A percentile compares a stretch with the other conserved stretches of the same genome.
Evolutionary conservation across 1,140 invertebrate genomes (phyloP).

Genomic region (Diprion similis): DNA sequence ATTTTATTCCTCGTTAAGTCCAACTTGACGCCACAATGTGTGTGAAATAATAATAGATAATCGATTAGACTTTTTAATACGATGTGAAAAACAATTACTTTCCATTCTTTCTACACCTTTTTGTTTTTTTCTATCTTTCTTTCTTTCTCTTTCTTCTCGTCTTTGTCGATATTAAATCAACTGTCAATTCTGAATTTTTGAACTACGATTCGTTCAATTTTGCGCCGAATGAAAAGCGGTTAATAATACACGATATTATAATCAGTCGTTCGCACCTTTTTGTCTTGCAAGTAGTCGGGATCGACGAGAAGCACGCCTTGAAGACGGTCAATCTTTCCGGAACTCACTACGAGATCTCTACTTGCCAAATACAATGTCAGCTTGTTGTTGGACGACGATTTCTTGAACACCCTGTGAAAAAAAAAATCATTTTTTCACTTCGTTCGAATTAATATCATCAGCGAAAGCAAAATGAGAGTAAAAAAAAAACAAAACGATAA

Average conservation of each 20-base stretch:
- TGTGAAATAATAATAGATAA: too few species aligned
- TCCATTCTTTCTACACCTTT: neutral
- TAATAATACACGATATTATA: too few species aligned
- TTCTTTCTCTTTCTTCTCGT: neutral
- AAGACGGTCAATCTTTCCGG: conserved; percentile 75
- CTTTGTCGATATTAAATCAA: neutral
- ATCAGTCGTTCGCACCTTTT: conserved; percentile 64
- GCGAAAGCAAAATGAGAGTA: neutral
- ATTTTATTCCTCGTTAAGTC: too few species aligned
- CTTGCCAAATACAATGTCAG: conserved; percentile 81
- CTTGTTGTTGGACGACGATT: conserved; percentile 83
- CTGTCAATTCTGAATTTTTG: too few species aligned
- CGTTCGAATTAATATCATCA: neutral
- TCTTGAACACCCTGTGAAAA: conserved; percentile 69
- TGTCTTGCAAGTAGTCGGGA: conserved; percentile 74
- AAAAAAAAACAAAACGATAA: neutral
- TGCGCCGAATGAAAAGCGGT: neutral
- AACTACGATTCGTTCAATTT: neutral
- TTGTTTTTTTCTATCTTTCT: neutral
- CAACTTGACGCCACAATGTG: too few species aligned
- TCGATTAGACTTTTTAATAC: too few species aligned
- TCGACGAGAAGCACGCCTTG: conserved; percentile 83
- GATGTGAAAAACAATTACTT: neutral
- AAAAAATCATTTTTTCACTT: neutral
- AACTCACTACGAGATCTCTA: conserved; percentile 78